phyloP scores from a whole-genome alignment of 2,797 vertebrate genomes.

The Pagetopsis macropterus region DNA sequence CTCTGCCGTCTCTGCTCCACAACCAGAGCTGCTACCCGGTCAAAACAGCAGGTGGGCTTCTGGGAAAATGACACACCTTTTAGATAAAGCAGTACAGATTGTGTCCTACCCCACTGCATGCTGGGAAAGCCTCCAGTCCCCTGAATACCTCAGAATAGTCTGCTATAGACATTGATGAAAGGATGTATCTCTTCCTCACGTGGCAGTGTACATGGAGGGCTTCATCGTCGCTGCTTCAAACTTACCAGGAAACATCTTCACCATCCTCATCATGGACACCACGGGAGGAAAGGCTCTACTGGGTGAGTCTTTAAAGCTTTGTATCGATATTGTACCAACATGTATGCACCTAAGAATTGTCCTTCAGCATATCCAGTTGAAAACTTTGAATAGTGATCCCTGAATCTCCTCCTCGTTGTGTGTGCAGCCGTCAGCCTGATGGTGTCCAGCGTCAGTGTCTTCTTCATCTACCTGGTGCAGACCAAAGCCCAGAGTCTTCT shows the following conservation, averaged over 20 bases:
- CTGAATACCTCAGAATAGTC: background rate
- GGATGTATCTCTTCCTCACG: background rate
- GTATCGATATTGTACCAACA: background rate
- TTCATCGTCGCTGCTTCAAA: conserved; percentile 81
- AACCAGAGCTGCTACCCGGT: conserved; percentile 81
- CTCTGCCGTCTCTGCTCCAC: conserved; percentile 4
- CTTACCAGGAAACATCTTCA: conserved; percentile 85
- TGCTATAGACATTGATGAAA: background rate
- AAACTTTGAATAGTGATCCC: background rate
- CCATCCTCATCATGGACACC: conserved; percentile 81
- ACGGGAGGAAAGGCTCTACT: conserved; percentile 80
- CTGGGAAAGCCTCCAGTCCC: background rate
- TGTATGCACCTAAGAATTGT: background rate
- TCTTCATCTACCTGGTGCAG: conserved; percentile 81
- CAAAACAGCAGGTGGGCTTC: conserved; percentile 76
- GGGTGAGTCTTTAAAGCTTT: conserved; percentile 66
- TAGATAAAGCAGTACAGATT: background rate
- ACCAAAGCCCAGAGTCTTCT: conserved; percentile 80
- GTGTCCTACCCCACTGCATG: conserved; percentile 1
- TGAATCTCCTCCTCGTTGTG: background rate
- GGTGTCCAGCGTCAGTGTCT: conserved; percentile 80
- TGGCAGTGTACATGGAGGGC: conserved; percentile 82
- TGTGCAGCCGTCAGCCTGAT: conserved; percentile 79
- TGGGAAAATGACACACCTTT: background rate
- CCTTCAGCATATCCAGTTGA: background rate